Evolutionary conservation across 2,888 invertebrate genomes (phyloP).

Genomic region (Agonum fuliginosum): DNA sequence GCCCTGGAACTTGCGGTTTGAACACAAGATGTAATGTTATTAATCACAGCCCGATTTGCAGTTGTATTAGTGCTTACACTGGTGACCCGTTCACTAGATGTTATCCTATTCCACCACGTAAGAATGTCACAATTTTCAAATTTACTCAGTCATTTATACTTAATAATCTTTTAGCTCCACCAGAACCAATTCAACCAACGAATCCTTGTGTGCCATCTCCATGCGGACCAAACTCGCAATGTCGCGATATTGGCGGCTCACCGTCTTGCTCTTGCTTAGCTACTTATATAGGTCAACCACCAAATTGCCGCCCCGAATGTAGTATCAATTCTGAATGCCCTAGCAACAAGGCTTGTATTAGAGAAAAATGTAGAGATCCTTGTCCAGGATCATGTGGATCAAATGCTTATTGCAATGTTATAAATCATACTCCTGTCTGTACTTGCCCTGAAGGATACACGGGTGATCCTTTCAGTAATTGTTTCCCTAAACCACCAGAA

Average conservation of each 20-base stretch:
- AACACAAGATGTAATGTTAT: slow-evolving; percentile 79
- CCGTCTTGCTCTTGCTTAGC: too few relatives aligned
- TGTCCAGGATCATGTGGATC: slow-evolving; percentile 80
- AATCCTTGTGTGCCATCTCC: slow-evolving; percentile 81
- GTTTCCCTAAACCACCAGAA: slow-evolving; percentile 67
- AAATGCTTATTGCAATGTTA: slow-evolving; percentile 78
- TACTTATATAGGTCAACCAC: too few relatives aligned
- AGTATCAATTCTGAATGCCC: too few relatives aligned
- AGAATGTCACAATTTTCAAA: slow-evolving; percentile 66
- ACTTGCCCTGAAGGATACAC: slow-evolving; percentile 76
- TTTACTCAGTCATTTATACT: slow-evolving; percentile 7
- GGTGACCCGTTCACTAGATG: slow-evolving; percentile 87
- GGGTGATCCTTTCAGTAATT: slow-evolving; percentile 77
- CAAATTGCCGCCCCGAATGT: too few relatives aligned
- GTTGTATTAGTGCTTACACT: slow-evolving; percentile 80
- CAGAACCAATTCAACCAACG: slow-evolving; percentile 66
- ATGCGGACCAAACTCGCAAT: slow-evolving; percentile 79
- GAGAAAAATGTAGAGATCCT: slow-evolving; percentile 83
- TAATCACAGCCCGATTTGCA: slow-evolving; percentile 86
- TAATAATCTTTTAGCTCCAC: slow-evolving; percentile 69
- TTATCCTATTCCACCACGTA: slow-evolving; percentile 77
- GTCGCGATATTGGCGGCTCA: too few relatives aligned
- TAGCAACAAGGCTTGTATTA: slow-evolving; percentile 80
- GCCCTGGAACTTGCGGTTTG: slow-evolving; percentile 76
- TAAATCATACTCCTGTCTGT: slow-evolving; percentile 78